Evolutionary conservation across 2,113 vertebrate genomes (phyloP).

Genomic region (Actinemys pallida): DNA sequence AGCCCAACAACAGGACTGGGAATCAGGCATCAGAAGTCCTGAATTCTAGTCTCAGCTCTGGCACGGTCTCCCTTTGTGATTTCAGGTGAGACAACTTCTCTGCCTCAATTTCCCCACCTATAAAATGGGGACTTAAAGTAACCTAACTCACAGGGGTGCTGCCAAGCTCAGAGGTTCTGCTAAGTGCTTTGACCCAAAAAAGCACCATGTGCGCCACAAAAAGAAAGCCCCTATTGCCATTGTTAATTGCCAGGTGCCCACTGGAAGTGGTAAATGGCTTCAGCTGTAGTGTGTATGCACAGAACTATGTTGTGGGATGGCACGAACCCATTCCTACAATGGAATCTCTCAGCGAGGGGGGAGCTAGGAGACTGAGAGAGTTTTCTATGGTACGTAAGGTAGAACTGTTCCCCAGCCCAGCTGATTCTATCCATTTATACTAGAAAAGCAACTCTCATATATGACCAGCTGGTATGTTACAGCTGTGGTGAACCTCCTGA

Average conservation of each 20-base stretch:
- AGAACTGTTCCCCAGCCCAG: background rate
- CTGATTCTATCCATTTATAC: background rate
- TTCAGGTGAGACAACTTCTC: accelerated
- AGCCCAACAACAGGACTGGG: background rate
- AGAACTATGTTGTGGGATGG: accelerated
- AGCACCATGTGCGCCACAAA: background rate
- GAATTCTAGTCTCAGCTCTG: background rate
- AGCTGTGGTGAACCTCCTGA: background rate
- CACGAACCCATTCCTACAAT: background rate
- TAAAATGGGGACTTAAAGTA: background rate
- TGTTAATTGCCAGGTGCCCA: accelerated
- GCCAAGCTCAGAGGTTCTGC: accelerated
- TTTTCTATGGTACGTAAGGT: background rate
- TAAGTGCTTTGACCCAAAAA: background rate
- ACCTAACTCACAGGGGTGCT: background rate
- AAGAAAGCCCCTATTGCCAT: background rate
- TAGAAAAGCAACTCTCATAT: background rate
- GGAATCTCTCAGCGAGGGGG: background rate
- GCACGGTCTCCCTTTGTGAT: accelerated
- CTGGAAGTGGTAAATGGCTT: background rate
- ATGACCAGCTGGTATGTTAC: background rate
- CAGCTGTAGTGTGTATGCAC: background rate
- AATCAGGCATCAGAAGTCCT: background rate
- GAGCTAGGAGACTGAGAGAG: background rate
- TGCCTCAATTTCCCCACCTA: background rate